Percentiles rank a stretch among this genome's conserved stretches.
phyloP scores from a whole-genome alignment of 2,888 invertebrate genomes.

The Tenthredo notha region DNA sequence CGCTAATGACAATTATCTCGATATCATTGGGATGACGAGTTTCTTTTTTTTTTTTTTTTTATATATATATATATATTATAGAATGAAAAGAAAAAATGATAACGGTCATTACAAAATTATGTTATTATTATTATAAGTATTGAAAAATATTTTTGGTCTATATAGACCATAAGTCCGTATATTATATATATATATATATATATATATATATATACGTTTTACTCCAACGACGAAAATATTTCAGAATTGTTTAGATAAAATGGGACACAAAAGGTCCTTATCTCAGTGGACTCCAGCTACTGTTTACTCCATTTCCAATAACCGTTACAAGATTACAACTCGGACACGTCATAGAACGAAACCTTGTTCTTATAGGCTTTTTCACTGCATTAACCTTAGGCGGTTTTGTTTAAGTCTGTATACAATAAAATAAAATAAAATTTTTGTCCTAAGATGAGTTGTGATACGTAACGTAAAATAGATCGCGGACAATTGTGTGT shows the following conservation, averaged over 20 bases:
- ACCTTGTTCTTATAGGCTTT: constrained; percentile 27
- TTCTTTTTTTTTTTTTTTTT: too few species aligned
- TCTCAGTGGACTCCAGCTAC: constrained; percentile 62
- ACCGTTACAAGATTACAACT: constrained; percentile 60
- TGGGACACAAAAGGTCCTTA: constrained; percentile 62
- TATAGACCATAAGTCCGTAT: not conserved
- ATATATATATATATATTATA: not conserved
- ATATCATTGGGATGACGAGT: not conserved
- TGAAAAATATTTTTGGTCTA: not conserved
- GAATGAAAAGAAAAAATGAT: not conserved
- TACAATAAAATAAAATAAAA: not conserved
- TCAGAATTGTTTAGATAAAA: constrained; percentile 50
- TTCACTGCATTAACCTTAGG: not conserved
- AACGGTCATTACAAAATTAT: too few species aligned
- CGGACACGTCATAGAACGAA: constrained; percentile 60
- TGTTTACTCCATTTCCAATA: constrained; percentile 55
- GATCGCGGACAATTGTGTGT: too few species aligned
- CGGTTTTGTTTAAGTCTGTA: too few species aligned
- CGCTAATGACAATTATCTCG: not conserved
- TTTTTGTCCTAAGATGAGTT: not conserved
- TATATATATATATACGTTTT: not conserved
- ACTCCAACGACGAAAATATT: constrained; percentile 52
- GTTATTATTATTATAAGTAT: not conserved
- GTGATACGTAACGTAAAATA: too few species aligned
- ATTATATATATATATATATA: too few species aligned